These are phyloP conservation scores for Toxotes jaculatrix DNA, from an alignment of 2,113 vertebrate genomes.

Conservation along the genomic window DNA sequence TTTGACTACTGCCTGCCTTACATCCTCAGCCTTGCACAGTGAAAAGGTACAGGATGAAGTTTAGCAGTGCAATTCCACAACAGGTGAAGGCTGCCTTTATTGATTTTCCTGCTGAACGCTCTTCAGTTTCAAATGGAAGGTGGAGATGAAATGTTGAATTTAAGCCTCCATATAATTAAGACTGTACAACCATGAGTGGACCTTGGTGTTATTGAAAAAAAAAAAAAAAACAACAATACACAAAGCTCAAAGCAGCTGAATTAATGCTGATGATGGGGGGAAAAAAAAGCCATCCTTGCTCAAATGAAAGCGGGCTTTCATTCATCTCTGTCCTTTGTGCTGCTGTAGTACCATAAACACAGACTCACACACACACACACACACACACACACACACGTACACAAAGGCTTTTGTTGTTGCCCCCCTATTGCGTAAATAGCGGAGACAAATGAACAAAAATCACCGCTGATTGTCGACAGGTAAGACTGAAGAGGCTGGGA, in stretches of 20 bases:
- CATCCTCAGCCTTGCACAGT: neutral
- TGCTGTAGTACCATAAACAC: conserved; percentile 42
- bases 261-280: conserved; percentile 44
- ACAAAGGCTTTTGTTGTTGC: conserved; percentile 62
- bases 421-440: conserved; percentile 56
- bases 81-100: conserved; percentile 15
- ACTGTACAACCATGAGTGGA: conserved; percentile 3
- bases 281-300: conserved; percentile 32
- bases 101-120: conserved; percentile 5
- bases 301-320: conserved; percentile 51
- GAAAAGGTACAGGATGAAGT: neutral
- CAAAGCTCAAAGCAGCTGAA: conserved; percentile 53
- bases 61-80: neutral
- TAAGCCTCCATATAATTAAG: conserved; percentile 35
- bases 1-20: no score
- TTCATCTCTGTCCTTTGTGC: conserved; percentile 69
- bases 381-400: conserved; percentile 25
- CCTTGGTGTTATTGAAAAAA: conserved; percentile 1
- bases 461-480: conserved; percentile 71
- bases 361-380: conserved; percentile 6
- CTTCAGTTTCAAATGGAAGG: conserved; percentile 25
- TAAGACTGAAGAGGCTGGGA: conserved; percentile 68
- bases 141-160: conserved; percentile 38
- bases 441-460: conserved; percentile 74
- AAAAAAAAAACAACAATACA: conserved; percentile 48